These are phyloP conservation scores for Eubasilissa regina DNA, from an alignment of 1,140 invertebrate species.

Conservation along the genomic window DNA sequence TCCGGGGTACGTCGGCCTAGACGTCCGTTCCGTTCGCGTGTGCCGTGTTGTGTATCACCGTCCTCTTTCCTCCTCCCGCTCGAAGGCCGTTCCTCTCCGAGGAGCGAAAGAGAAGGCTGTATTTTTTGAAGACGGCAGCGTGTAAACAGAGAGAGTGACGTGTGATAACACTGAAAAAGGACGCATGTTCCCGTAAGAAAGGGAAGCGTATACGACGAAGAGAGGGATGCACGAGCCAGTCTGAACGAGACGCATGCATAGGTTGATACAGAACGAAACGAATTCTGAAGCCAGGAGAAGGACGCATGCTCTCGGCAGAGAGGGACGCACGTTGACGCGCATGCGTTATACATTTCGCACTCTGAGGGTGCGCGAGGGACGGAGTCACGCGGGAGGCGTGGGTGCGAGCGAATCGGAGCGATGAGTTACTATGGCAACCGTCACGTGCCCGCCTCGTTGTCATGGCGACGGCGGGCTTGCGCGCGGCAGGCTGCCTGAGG, in stretches of 20 bases:
- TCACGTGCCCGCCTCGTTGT: constrained; percentile 70
- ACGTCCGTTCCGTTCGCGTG: constrained; percentile 30
- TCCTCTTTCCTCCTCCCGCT: constrained; percentile 27
- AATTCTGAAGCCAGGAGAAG: constrained; percentile 22
- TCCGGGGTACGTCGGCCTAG: constrained; percentile 24
- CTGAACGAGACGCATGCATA: constrained; percentile 15
- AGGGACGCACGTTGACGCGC: constrained; percentile 46
- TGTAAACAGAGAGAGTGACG: constrained; percentile 20
- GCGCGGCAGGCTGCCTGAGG: constrained; percentile 59
- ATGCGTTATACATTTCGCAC: constrained; percentile 49
- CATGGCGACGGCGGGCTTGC: constrained; percentile 65
- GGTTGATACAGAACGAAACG: constrained; percentile 10
- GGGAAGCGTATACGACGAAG: neutral
- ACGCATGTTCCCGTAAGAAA: constrained; percentile 10
- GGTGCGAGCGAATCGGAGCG: constrained; percentile 35
- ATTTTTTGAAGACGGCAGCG: neutral
- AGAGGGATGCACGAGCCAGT: constrained; percentile 13
- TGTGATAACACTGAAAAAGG: constrained; percentile 41
- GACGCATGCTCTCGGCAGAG: constrained; percentile 19
- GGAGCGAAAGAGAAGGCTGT: constrained; percentile 8
- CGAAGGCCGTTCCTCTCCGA: neutral
- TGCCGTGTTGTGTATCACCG: neutral
- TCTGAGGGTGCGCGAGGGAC: constrained; percentile 43
- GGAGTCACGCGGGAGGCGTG: constrained; percentile 30
- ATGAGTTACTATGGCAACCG: constrained; percentile 67